Percentiles rank a stretch among this genome's conserved stretches.
Conservation (phyloP, 2,888 invertebrate genomes). For the Amorpha juglandis region DNA sequence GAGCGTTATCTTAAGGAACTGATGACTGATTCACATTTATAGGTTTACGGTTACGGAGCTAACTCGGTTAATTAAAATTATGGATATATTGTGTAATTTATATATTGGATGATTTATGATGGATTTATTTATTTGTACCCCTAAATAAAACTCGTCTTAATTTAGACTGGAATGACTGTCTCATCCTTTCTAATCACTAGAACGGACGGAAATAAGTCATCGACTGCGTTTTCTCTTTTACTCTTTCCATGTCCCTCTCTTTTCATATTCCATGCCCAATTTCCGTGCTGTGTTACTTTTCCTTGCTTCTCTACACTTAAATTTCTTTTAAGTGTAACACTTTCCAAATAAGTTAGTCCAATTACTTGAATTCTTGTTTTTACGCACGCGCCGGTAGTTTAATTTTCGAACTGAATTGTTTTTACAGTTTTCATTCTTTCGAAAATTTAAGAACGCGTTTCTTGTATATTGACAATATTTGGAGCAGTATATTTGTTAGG, state of each 20-base stretch:
- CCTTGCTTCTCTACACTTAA: neutral
- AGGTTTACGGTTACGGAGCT: constrained; percentile 31
- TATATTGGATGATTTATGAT: neutral
- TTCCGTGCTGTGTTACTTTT: constrained; percentile 14
- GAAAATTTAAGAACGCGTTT: neutral
- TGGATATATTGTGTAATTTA: neutral
- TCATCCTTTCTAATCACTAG: constrained; percentile 19
- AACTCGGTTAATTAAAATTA: constrained; percentile 13
- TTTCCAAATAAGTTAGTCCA: neutral
- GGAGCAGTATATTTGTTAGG: neutral
- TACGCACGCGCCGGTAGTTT: neutral
- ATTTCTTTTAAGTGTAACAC: neutral
- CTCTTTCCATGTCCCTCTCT: constrained; percentile 17
- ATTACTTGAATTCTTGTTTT: constrained; percentile 7
- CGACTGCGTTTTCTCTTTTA: constrained; percentile 9
- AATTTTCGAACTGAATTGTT: neutral
- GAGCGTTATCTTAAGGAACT: constrained; percentile 45
- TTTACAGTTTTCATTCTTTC: constrained; percentile 11
- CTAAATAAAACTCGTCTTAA: constrained; percentile 3
- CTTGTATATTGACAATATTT: constrained; percentile 1
- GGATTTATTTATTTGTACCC: neutral
- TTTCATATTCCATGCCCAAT: no score
- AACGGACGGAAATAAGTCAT: constrained; percentile 16
- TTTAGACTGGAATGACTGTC: constrained; percentile 13
- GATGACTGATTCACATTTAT: constrained; percentile 54